Conservation (phyloP, 1,140 invertebrate species). For the Pseudomyrmex cubaensis region DNA sequence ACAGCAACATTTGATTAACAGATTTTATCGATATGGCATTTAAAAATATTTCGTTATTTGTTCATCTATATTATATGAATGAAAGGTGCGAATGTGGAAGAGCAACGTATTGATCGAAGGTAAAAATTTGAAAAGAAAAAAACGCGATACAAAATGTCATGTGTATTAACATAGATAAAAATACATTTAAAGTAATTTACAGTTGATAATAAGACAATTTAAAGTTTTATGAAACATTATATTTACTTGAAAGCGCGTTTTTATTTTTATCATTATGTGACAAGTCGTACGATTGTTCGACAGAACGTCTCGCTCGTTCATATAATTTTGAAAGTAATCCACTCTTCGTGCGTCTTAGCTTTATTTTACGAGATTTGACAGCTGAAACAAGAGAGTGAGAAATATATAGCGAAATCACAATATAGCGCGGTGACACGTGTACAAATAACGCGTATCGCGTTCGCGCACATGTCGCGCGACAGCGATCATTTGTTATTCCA, state of each 20-base stretch:
- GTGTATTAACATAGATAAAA: neutral
- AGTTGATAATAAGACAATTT: neutral
- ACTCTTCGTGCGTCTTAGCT: neutral
- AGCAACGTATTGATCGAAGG: neutral
- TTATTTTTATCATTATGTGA: no score
- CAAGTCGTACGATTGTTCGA: no score
- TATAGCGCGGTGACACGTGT: constrained; percentile 46
- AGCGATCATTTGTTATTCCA: constrained; percentile 50
- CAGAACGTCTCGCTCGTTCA: neutral
- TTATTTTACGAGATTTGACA: constrained; percentile 25
- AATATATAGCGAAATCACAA: constrained; percentile 25
- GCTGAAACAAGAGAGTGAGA: constrained; percentile 12
- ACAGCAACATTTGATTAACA: constrained; percentile 23
- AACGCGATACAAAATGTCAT: neutral
- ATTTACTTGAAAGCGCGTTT: neutral
- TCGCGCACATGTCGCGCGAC: constrained; percentile 40
- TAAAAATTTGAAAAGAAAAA: neutral
- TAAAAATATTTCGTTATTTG: constrained; percentile 8
- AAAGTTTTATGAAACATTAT: neutral
- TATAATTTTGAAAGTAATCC: neutral
- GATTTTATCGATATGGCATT: neutral
- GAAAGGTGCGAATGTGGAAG: neutral
- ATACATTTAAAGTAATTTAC: neutral
- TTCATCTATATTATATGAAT: constrained; percentile 19
- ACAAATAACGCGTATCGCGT: constrained; percentile 51